Percentiles rank a stretch among this genome's conserved stretches.
These are phyloP conservation scores for Sciurus carolinensis DNA, from an alignment of 2,797 vertebrate genomes.

Conservation along the genomic window DNA sequence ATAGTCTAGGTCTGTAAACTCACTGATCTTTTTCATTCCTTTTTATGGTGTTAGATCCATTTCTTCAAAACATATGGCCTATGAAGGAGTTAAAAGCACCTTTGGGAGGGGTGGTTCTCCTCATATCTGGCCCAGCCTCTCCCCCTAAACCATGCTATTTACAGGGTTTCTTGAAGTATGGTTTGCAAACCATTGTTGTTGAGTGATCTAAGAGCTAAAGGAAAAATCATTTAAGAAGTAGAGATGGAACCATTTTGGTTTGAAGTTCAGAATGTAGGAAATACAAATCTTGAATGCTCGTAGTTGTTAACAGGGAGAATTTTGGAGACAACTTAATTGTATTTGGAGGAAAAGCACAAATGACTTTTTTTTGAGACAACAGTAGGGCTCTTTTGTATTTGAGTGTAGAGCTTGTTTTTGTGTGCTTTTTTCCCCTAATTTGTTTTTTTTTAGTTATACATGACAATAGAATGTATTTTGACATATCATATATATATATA, in stretches of 20 bases:
- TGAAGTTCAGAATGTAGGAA: slow-evolving; percentile 31
- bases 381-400: neutral
- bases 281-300: neutral
- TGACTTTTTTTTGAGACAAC: neutral
- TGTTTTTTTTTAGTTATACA: too few species aligned
- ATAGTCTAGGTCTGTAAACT: neutral
- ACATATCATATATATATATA: too few species aligned
- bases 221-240: slow-evolving; percentile 40
- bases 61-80: slow-evolving; percentile 22
- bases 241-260: slow-evolving; percentile 55
- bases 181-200: neutral
- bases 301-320: neutral
- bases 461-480: too few species aligned
- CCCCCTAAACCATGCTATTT: neutral
- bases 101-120: neutral
- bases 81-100: neutral
- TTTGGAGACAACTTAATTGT: neutral
- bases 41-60: neutral
- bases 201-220: slow-evolving; percentile 16
- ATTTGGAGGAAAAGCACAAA: neutral
- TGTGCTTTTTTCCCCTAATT: neutral
- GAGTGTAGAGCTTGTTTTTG: neutral
- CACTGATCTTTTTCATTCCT: neutral
- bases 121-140: neutral
- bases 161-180: neutral